Evolutionary conservation across 2,113 vertebrate genomes (phyloP).

Genomic region (Tetraodon nigroviridis): DNA sequence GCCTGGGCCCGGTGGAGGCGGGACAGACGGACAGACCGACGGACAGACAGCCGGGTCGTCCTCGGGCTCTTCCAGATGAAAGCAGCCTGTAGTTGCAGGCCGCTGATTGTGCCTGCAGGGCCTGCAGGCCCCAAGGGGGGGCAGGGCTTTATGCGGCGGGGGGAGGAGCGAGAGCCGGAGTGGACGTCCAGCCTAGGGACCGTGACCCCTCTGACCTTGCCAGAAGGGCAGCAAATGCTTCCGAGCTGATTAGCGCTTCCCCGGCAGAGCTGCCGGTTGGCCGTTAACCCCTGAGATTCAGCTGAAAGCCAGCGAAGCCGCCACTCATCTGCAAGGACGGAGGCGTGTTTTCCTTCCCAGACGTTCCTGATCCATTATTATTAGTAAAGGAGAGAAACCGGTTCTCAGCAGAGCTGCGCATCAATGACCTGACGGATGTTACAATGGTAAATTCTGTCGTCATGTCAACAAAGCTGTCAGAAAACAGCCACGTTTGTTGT

Average conservation of each 20-base stretch:
- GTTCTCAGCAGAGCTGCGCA: no score
- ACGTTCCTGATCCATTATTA: no score
- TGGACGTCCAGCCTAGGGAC: slow-evolving; percentile 75
- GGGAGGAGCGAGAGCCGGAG: slow-evolving; percentile 53
- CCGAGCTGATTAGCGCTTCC: slow-evolving; percentile 75
- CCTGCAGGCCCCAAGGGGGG: slow-evolving; percentile 58
- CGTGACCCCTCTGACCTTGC: slow-evolving; percentile 76
- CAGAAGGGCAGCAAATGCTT: slow-evolving; percentile 80
- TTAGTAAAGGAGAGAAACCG: no score
- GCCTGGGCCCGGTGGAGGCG: slow-evolving; percentile 55
- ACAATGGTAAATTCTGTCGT: no score
- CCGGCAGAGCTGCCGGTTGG: slow-evolving; percentile 42
- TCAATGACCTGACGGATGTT: no score
- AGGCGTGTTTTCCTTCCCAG: no score
- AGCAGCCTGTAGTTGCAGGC: slow-evolving; percentile 49
- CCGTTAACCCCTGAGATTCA: slow-evolving; percentile 12
- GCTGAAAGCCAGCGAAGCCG: no score
- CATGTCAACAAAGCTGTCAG: no score
- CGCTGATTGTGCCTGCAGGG: slow-evolving; percentile 72
- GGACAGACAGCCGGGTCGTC: slow-evolving; percentile 63
- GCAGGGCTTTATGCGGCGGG: slow-evolving; percentile 41
- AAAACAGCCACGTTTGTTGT: no score
- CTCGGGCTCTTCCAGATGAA: slow-evolving; percentile 66
- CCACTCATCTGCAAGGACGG: no score
- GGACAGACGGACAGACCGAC: slow-evolving; percentile 54